Percentiles rank a stretch among this genome's conserved stretches.
Conservation (phyloP, 2,113 vertebrate genomes). For the Cepphus grylle region DNA sequence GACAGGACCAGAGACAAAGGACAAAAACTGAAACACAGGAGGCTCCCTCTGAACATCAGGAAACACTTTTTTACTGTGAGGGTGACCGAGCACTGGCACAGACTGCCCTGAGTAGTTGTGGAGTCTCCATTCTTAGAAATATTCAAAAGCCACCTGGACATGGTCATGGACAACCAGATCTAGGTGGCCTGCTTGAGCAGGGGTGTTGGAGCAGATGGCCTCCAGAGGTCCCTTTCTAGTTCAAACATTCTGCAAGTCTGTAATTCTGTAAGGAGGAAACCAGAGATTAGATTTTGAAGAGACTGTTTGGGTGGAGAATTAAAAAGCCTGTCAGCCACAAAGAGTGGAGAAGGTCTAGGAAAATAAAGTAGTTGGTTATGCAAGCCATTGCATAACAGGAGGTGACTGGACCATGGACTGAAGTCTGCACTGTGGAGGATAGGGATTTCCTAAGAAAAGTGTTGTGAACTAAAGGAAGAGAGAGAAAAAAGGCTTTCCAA, state of each 20-base stretch:
- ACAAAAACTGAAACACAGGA: neutral
- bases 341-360: neutral
- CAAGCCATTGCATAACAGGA: neutral
- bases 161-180: fast-evolving
- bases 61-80: neutral
- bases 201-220: neutral
- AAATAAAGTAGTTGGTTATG: neutral
- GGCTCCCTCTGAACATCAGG: neutral
- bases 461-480: neutral
- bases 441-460: neutral
- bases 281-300: neutral
- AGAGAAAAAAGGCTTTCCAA: neutral
- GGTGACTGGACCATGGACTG: neutral
- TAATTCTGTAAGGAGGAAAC: neutral
- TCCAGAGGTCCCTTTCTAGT: neutral
- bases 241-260: neutral
- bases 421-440: neutral
- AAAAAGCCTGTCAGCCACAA: neutral
- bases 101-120: neutral
- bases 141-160: neutral
- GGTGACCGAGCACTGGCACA: neutral
- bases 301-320: neutral
- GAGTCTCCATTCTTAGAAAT: neutral
- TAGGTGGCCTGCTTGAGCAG: neutral
- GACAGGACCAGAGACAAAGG: neutral